Conservation (phyloP, 2,888 invertebrate species). For the Leptothorax acervorum region DNA sequence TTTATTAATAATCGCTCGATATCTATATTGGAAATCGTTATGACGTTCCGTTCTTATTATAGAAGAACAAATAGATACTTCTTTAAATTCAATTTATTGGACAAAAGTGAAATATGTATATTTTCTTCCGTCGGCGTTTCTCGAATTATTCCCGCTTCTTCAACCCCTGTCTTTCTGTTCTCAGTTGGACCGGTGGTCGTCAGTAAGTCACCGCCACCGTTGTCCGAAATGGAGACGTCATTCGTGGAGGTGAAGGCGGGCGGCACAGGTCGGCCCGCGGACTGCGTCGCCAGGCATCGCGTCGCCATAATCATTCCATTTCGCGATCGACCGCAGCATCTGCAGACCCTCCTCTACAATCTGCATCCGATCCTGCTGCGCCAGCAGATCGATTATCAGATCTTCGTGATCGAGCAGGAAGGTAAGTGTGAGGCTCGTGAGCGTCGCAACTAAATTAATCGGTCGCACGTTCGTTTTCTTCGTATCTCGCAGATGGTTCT, state of each 20-base stretch:
- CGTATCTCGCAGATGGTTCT: background rate
- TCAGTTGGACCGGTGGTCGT: constrained; percentile 90
- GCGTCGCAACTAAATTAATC: background rate
- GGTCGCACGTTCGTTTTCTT: background rate
- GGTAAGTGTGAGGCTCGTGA: constrained; percentile 85
- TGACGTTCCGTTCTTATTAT: background rate
- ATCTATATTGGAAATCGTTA: background rate
- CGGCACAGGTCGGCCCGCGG: constrained; percentile 93
- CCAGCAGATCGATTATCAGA: constrained; percentile 97
- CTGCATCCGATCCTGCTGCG: constrained; percentile 96
- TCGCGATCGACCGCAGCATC: constrained; percentile 93
- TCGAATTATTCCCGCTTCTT: background rate
- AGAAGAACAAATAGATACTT: background rate
- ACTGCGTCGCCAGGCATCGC: constrained; percentile 91
- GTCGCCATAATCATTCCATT: constrained; percentile 98
- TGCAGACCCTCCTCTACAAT: constrained; percentile 95
- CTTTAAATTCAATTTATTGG: background rate
- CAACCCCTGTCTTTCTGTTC: constrained; percentile 8
- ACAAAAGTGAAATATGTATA: background rate
- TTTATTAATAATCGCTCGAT: background rate
- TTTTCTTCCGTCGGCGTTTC: background rate
- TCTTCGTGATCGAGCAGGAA: constrained; percentile 97
- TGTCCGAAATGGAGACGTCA: constrained; percentile 89
- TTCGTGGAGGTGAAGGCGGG: constrained; percentile 92
- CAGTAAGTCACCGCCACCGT: constrained; percentile 89